These are phyloP conservation scores for Daubentonia madagascariensis DNA, from an alignment of 2,113 vertebrate genomes.

Conservation along the genomic window DNA sequence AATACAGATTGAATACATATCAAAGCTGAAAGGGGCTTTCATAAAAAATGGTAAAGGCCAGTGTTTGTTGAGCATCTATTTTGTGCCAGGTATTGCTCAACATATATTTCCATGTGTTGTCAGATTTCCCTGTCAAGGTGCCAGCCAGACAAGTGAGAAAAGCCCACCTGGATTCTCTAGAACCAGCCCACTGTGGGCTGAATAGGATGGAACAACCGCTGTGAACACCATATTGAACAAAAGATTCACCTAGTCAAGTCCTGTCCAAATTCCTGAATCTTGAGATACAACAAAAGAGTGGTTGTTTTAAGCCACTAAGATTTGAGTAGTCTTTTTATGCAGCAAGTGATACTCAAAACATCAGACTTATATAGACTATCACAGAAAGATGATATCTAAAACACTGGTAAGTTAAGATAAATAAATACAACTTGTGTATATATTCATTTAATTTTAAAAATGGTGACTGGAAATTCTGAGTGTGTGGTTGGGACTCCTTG, in stretches of 20 bases:
- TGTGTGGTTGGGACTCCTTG: background rate
- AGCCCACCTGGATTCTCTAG: background rate
- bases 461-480: background rate
- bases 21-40: background rate
- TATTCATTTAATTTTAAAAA: background rate
- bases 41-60: background rate
- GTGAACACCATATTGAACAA: background rate
- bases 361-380: background rate
- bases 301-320: background rate
- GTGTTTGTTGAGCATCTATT: background rate
- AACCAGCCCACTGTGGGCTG: background rate
- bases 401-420: background rate
- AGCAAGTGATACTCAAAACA: background rate
- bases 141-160: background rate
- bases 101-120: background rate
- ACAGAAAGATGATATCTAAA: background rate
- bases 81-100: background rate
- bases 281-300: background rate
- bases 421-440: background rate
- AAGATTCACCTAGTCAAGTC: background rate
- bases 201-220: background rate
- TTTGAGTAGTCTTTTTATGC: background rate
- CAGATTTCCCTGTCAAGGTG: background rate
- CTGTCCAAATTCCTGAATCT: background rate
- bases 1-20: background rate